Evolutionary conservation across 2,113 vertebrate genomes (phyloP).

Genomic region (Psettodes erumei): DNA sequence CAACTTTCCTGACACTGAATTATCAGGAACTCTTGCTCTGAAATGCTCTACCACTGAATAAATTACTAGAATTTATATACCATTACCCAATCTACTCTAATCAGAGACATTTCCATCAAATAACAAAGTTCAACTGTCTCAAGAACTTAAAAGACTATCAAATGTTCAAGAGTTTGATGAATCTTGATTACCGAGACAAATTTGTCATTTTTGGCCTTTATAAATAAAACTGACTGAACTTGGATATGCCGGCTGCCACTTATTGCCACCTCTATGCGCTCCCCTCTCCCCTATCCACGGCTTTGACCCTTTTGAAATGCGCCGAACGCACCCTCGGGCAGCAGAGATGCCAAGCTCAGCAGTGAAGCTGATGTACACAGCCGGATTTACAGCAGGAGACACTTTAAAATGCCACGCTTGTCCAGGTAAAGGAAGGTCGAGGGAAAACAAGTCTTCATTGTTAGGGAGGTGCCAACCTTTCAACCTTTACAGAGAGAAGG

Average conservation of each 20-base stretch:
- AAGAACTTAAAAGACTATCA: neutral
- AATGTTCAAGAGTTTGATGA: slow-evolving; percentile 10
- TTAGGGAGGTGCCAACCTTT: slow-evolving; percentile 16
- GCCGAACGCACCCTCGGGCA: slow-evolving; percentile 5
- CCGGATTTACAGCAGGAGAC: slow-evolving; percentile 19
- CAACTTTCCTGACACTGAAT: neutral
- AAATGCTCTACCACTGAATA: slow-evolving; percentile 17
- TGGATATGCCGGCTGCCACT: neutral
- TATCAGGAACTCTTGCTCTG: neutral
- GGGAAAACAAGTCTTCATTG: slow-evolving; percentile 22
- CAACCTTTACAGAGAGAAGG: slow-evolving; percentile 23
- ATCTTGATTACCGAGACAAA: slow-evolving; percentile 1
- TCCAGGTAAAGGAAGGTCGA: slow-evolving; percentile 40
- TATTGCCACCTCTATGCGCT: no score
- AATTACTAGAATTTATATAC: slow-evolving; percentile 9
- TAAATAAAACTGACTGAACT: neutral
- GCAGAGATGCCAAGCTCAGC: slow-evolving; percentile 7
- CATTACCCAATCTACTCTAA: slow-evolving; percentile 17
- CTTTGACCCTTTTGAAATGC: slow-evolving; percentile 7
- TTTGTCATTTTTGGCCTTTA: neutral
- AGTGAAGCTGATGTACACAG: slow-evolving; percentile 1
- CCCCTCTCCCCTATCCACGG: neutral
- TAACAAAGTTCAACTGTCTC: slow-evolving; percentile 13
- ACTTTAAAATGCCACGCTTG: slow-evolving; percentile 36
- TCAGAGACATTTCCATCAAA: slow-evolving; percentile 28